Percentiles rank a stretch among this genome's conserved stretches.
Conservation (phyloP, 2,113 vertebrate species). For the Recurvirostra avosetta region DNA sequence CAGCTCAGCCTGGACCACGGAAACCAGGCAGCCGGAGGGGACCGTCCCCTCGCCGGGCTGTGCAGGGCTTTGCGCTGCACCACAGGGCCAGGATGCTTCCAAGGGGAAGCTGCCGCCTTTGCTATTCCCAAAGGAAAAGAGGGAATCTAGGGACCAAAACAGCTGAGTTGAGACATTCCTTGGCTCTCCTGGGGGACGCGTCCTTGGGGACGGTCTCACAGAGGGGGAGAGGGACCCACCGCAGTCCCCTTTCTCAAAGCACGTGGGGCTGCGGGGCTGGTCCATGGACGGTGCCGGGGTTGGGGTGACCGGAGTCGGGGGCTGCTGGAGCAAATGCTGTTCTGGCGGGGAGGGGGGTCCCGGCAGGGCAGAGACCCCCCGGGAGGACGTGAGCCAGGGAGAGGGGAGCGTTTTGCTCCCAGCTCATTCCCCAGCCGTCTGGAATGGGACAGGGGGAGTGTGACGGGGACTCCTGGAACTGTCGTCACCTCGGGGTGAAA, state of each 20-base stretch:
- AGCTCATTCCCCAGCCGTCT: not conserved
- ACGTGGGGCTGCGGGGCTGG: not conserved
- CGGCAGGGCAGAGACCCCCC: not conserved
- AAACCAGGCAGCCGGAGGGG: not conserved
- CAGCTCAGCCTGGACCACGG: rapidly evolving
- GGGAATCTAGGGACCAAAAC: not conserved
- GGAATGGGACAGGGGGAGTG: not conserved
- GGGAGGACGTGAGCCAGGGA: rapidly evolving
- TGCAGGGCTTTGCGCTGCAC: not conserved
- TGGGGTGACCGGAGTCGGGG: rapidly evolving
- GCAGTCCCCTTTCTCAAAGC: not conserved
- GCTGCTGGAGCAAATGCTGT: not conserved
- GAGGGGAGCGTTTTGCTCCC: not conserved
- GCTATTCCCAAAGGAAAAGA: not conserved
- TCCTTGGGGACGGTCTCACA: rapidly evolving
- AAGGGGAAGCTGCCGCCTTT: not conserved
- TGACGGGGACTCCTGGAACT: not conserved
- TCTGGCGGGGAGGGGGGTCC: not conserved
- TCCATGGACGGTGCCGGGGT: rapidly evolving
- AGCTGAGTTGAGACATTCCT: not conserved
- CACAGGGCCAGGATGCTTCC: not conserved
- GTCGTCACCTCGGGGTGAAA: rapidly evolving
- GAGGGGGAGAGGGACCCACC: not conserved
- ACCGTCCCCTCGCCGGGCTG: not conserved
- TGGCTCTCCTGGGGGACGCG: not conserved